Percentiles rank a stretch among this genome's conserved stretches.
phyloP scores from a whole-genome alignment of 1,140 invertebrate genomes.

The Cylas formicarius region DNA sequence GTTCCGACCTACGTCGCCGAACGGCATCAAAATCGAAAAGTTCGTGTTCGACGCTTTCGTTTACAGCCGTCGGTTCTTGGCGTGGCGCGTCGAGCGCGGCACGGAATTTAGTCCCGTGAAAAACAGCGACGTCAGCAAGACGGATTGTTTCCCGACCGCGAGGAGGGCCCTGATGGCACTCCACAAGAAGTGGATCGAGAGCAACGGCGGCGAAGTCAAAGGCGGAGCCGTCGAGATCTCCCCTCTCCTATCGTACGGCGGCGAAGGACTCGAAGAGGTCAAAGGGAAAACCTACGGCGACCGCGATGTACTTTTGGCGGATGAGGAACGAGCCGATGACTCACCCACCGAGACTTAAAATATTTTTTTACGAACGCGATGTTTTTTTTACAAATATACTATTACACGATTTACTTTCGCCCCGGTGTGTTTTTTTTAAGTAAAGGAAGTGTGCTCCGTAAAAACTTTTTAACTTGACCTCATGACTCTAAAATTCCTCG shows the following conservation, averaged over 20 bases:
- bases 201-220: slow-evolving; percentile 71
- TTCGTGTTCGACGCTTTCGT: slow-evolving; percentile 98
- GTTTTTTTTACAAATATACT: too few relatives aligned
- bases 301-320: slow-evolving; percentile 15
- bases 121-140: slow-evolving; percentile 77
- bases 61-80: slow-evolving; percentile 82
- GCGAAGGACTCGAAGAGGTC: slow-evolving; percentile 63
- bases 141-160: slow-evolving; percentile 86
- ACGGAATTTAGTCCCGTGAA: slow-evolving; percentile 96
- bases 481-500: too few relatives aligned
- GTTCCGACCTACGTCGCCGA: slow-evolving; percentile 71
- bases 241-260: slow-evolving; percentile 82
- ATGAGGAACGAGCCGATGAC: too few relatives aligned
- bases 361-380: too few relatives aligned
- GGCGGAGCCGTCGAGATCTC: slow-evolving; percentile 82
- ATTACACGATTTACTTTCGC: too few relatives aligned
- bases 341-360: too few relatives aligned
- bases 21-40: slow-evolving; percentile 98
- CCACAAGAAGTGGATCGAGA: slow-evolving; percentile 74
- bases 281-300: slow-evolving; percentile 20
- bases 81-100: slow-evolving; percentile 86
- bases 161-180: slow-evolving; percentile 74
- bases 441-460: too few relatives aligned
- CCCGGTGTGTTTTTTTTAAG: too few relatives aligned
- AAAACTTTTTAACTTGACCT: too few relatives aligned